Evolutionary conservation across 2,797 vertebrate species (phyloP).

Genomic region (Tapirus indicus): DNA sequence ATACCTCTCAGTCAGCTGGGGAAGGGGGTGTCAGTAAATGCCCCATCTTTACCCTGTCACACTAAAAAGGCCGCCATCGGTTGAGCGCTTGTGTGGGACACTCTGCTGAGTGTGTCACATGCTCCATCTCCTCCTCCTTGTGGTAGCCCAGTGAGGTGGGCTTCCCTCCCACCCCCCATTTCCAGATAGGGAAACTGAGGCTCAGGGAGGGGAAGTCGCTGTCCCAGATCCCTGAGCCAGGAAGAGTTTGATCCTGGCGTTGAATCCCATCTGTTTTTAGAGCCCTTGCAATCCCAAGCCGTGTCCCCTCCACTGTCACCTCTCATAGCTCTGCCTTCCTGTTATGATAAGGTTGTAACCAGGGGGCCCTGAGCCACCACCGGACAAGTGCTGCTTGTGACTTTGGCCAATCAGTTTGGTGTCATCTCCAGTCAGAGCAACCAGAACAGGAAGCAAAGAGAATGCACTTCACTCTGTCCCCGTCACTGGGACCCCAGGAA

Average conservation of each 20-base stretch:
- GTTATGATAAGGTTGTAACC: background rate
- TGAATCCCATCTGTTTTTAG: background rate
- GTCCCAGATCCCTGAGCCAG: background rate
- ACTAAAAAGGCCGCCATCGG: too few relatives aligned
- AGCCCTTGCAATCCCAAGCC: background rate
- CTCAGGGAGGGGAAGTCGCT: background rate
- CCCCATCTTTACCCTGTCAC: too few relatives aligned
- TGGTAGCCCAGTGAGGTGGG: too few relatives aligned
- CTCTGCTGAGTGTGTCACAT: too few relatives aligned
- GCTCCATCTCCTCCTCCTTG: too few relatives aligned
- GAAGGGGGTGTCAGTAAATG: too few relatives aligned
- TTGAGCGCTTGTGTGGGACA: too few relatives aligned
- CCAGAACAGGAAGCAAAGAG: background rate
- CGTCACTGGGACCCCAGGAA: background rate
- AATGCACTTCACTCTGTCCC: background rate
- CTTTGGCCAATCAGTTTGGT: background rate
- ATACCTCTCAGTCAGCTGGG: background rate
- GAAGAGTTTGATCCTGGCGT: background rate
- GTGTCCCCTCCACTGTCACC: accelerated
- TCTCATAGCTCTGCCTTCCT: background rate
- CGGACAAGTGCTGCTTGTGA: background rate
- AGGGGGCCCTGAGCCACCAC: background rate
- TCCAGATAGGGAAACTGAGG: too few relatives aligned
- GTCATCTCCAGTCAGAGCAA: background rate
- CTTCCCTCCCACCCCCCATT: too few relatives aligned